Percentiles rank a stretch among this genome's conserved stretches.
Conservation (phyloP, 2,113 vertebrate genomes). For the Megaceryle torquata region DNA sequence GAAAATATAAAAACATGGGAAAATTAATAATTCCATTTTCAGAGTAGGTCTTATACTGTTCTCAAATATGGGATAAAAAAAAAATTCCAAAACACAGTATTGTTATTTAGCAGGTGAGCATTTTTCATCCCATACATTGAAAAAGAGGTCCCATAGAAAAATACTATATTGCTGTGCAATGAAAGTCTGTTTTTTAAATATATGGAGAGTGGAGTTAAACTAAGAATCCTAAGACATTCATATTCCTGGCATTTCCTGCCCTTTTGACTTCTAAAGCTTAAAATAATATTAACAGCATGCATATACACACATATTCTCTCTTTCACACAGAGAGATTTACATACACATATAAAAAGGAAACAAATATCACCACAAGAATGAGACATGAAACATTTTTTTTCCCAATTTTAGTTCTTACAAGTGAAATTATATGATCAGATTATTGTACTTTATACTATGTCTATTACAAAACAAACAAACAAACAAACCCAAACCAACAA, state of each 20-base stretch:
- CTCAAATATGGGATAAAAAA: not conserved
- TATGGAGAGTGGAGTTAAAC: not conserved
- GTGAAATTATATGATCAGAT: not conserved
- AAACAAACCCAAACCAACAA: no score
- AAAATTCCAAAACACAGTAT: not conserved
- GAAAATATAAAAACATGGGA: not conserved
- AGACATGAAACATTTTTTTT: not conserved
- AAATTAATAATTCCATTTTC: not conserved
- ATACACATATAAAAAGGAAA: not conserved
- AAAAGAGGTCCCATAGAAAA: not conserved
- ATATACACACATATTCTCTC: accelerated
- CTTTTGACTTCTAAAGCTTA: not conserved
- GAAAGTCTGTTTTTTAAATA: not conserved
- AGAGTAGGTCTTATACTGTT: not conserved
- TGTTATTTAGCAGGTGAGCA: not conserved
- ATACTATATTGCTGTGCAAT: not conserved
- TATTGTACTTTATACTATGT: not conserved
- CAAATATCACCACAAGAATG: not conserved
- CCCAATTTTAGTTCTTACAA: not conserved
- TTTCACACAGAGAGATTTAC: not conserved
- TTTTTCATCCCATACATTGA: not conserved
- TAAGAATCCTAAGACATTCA: not conserved
- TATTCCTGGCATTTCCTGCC: not conserved
- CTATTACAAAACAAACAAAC: not conserved
- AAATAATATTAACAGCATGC: not conserved